These are phyloP conservation scores for Pseudococcus longispinus DNA, from an alignment of 2,888 invertebrate species.

Conservation along the genomic window DNA sequence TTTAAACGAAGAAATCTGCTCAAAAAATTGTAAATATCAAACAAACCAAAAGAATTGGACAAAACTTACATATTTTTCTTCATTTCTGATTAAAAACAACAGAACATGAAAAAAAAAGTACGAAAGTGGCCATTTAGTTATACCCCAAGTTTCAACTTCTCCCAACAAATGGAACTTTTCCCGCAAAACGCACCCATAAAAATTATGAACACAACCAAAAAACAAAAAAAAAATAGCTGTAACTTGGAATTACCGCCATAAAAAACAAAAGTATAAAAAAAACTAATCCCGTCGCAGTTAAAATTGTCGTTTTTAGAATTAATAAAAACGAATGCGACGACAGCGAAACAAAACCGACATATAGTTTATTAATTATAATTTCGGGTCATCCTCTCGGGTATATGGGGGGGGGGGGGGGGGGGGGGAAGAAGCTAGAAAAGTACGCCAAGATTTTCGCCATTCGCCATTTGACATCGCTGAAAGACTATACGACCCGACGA, in stretches of 20 bases:
- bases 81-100: too few relatives aligned
- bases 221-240: not conserved
- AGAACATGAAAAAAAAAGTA: too few relatives aligned
- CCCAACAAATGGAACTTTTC: too few relatives aligned
- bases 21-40: too few relatives aligned
- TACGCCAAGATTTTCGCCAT: not conserved
- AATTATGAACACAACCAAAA: too few relatives aligned
- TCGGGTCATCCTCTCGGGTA: not conserved
- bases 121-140: too few relatives aligned
- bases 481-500: not conserved
- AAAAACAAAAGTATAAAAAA: not conserved
- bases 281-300: not conserved
- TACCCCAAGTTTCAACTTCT: too few relatives aligned
- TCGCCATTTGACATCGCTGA: not conserved
- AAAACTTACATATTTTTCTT: too few relatives aligned
- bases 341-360: not conserved
- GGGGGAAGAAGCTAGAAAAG: not conserved
- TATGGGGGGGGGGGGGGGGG: too few relatives aligned
- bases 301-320: not conserved
- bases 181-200: too few relatives aligned
- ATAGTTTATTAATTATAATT: slow-evolving; percentile 35
- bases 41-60: too few relatives aligned
- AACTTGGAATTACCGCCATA: not conserved
- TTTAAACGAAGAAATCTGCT: too few relatives aligned
- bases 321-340: slow-evolving; percentile 12